phyloP scores from a whole-genome alignment of 1,140 invertebrate species.

The Lysiphlebus fabarum region DNA sequence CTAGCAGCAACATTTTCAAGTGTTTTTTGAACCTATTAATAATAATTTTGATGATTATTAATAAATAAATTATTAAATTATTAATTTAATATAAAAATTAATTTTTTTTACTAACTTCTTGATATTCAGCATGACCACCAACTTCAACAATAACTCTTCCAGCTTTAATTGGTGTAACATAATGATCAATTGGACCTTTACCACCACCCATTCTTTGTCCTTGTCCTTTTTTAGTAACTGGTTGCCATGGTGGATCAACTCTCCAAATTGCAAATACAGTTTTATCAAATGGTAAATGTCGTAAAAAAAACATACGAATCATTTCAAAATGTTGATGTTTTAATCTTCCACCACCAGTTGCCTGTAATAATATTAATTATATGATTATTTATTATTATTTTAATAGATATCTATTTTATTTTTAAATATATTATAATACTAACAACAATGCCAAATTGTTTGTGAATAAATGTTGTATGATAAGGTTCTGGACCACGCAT shows the following conservation, averaged over 20 bases:
- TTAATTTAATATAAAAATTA: background rate
- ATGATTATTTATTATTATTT: background rate
- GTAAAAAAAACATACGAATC: slow-evolving; percentile 72
- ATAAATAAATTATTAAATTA: background rate
- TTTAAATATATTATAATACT: slow-evolving; percentile 38
- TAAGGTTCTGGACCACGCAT: slow-evolving; percentile 87
- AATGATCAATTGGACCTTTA: slow-evolving; percentile 94
- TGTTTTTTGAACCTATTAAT: slow-evolving; percentile 60
- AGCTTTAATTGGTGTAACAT: slow-evolving; percentile 87
- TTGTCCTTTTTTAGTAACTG: slow-evolving; percentile 85
- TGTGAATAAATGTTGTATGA: slow-evolving; percentile 80
- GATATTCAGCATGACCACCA: slow-evolving; percentile 84
- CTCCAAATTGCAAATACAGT: slow-evolving; percentile 94
- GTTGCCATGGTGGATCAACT: slow-evolving; percentile 92
- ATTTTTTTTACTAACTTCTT: slow-evolving; percentile 63
- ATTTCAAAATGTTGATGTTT: slow-evolving; percentile 82
- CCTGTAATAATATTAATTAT: slow-evolving; percentile 58
- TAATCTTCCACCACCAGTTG: slow-evolving; percentile 79
- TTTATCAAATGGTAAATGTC: slow-evolving; percentile 66
- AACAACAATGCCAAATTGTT: slow-evolving; percentile 89
- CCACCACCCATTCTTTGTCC: slow-evolving; percentile 94
- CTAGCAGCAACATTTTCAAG: slow-evolving; percentile 70
- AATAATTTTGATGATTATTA: slow-evolving; percentile 11
- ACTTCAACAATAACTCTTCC: slow-evolving; percentile 94
- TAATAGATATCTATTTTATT: slow-evolving; percentile 5